Conservation (phyloP, 2,888 invertebrate species). For the Orthosia gothica region DNA sequence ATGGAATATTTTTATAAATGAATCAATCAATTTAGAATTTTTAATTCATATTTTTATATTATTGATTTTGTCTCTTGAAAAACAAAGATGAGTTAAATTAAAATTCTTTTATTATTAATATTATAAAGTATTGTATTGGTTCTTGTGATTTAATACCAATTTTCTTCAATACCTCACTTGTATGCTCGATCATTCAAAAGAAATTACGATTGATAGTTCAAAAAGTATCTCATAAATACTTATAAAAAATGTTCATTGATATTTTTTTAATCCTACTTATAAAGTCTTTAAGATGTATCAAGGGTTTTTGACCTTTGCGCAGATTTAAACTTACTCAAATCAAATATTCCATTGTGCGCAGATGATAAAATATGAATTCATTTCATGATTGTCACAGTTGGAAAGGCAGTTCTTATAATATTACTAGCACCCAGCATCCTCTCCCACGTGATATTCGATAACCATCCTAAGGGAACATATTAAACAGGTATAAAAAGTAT, state of each 20-base stretch:
- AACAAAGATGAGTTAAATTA: neutral
- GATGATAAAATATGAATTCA: no score
- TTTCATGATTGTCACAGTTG: no score
- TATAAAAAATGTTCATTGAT: neutral
- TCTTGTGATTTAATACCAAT: conserved; percentile 5
- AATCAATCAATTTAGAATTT: no score
- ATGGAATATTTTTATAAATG: no score
- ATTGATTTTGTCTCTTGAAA: neutral
- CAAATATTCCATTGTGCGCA: no score
- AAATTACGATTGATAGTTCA: neutral
- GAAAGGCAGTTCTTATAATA: no score
- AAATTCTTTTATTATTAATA: neutral
- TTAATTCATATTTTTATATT: neutral
- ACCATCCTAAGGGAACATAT: no score
- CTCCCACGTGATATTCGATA: no score
- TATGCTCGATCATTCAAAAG: neutral
- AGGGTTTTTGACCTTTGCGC: neutral
- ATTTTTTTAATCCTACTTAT: neutral
- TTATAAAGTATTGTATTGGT: neutral
- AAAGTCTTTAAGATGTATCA: neutral
- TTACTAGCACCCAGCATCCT: no score
- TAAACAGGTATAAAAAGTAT: no score
- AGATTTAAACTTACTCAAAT: neutral
- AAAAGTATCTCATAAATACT: neutral
- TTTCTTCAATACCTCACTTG: neutral